Conservation (phyloP, 1,140 invertebrate genomes). For the Drosophila suzukii region DNA sequence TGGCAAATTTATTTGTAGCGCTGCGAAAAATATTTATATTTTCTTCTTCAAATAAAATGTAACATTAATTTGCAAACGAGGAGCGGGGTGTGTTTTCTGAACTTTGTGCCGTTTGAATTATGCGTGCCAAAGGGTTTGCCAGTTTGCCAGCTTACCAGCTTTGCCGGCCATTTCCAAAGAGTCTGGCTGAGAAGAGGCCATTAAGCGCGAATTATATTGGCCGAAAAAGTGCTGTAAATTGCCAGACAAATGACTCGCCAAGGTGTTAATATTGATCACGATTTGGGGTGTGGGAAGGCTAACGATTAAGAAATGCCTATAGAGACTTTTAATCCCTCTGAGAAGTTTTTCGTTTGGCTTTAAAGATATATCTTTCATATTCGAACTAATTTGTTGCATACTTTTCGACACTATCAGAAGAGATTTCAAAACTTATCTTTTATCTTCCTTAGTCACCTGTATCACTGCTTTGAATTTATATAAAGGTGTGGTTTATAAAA, state of each 20-base stretch:
- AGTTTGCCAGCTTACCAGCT: constrained; percentile 33
- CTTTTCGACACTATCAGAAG: too few species aligned
- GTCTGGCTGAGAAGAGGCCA: constrained; percentile 38
- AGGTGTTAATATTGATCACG: constrained; percentile 72
- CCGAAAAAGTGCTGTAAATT: constrained; percentile 54
- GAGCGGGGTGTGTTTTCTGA: constrained; percentile 12
- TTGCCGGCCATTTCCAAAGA: constrained; percentile 3
- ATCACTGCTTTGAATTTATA: too few species aligned
- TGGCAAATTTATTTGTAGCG: constrained; percentile 67
- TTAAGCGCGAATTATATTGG: constrained; percentile 74
- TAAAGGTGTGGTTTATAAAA: too few species aligned
- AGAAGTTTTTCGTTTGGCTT: too few species aligned
- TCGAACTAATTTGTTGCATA: too few species aligned
- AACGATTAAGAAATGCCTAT: too few species aligned
- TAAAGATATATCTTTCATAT: too few species aligned
- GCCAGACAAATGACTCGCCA: constrained; percentile 46
- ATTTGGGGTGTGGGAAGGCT: constrained; percentile 1
- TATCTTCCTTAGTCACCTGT: too few species aligned
- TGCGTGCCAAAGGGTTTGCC: constrained; percentile 74
- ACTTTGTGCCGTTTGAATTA: constrained; percentile 76
- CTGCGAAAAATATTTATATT: constrained; percentile 54
- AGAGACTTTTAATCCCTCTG: too few species aligned
- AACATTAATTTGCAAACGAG: constrained; percentile 71
- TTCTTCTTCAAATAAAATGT: constrained; percentile 71
- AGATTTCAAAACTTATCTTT: too few species aligned